Conservation (phyloP, 2,797 vertebrate genomes). For the Passerculus sandwichensis region DNA sequence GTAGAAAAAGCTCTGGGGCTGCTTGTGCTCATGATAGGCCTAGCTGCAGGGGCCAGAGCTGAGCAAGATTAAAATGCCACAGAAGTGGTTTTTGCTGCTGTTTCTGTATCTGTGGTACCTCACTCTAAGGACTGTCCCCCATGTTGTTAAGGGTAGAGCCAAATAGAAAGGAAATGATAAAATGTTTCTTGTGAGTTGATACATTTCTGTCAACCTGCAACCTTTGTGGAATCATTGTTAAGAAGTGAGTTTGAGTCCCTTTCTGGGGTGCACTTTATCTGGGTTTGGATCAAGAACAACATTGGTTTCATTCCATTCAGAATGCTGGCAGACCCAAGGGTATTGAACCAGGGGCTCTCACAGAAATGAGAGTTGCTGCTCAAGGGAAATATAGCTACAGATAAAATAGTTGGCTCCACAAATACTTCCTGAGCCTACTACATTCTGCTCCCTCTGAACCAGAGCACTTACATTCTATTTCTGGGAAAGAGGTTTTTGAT, state of each 20-base stretch:
- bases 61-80: neutral
- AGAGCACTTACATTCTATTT: neutral
- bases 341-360: neutral
- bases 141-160: neutral
- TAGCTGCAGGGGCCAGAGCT: neutral
- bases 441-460: neutral
- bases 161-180: neutral
- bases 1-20: neutral
- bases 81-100: neutral
- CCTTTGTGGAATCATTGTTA: neutral
- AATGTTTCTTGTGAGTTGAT: neutral
- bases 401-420: neutral
- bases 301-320: neutral
- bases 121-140: neutral
- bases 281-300: neutral
- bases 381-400: conserved; percentile 4
- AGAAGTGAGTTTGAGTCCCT: neutral
- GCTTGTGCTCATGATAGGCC: neutral
- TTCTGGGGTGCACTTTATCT: neutral
- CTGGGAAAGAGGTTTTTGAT: conserved; percentile 24
- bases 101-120: neutral
- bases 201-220: neutral
- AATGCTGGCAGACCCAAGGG: neutral
- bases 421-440: neutral
- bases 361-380: neutral